Evolutionary conservation across 2,888 invertebrate species (phyloP).

Genomic region (Laothoe populi): DNA sequence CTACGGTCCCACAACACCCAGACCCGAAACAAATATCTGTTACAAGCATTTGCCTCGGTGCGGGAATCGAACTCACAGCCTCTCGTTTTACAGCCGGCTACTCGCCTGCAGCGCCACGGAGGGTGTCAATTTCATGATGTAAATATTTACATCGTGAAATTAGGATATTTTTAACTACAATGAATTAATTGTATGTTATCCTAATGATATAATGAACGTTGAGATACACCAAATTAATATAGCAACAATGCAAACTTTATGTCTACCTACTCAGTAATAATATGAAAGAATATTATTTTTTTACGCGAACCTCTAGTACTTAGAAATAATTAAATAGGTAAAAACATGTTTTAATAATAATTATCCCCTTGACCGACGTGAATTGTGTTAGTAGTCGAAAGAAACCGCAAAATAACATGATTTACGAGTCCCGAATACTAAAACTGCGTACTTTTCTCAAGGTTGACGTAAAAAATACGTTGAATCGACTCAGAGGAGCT

Average conservation of each 20-base stretch:
- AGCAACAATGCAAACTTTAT: background rate
- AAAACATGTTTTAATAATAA: background rate
- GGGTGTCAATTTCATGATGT: too few relatives aligned
- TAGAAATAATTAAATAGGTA: background rate
- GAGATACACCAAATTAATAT: background rate
- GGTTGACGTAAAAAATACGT: constrained; percentile 14
- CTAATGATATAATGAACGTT: background rate
- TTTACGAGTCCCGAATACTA: constrained; percentile 22
- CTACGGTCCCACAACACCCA: too few relatives aligned
- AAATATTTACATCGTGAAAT: constrained; percentile 12
- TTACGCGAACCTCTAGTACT: background rate
- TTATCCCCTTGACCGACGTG: constrained; percentile 7
- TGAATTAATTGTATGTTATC: constrained; percentile 2
- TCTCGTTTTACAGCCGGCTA: too few relatives aligned
- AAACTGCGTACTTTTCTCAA: constrained; percentile 8
- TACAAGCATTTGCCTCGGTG: too few relatives aligned
- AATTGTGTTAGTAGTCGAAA: constrained; percentile 6
- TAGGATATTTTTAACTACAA: background rate
- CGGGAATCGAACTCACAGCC: too few relatives aligned
- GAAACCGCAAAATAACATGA: constrained; percentile 6
- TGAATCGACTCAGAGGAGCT: background rate
- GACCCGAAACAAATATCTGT: too few relatives aligned
- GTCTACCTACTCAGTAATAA: background rate
- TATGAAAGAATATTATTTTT: background rate
- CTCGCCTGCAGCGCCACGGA: too few relatives aligned